Percentiles rank a stretch among this genome's conserved stretches.
These are phyloP conservation scores for Homarus gammarus DNA, from an alignment of 2,888 invertebrate genomes.

Conservation along the genomic window DNA sequence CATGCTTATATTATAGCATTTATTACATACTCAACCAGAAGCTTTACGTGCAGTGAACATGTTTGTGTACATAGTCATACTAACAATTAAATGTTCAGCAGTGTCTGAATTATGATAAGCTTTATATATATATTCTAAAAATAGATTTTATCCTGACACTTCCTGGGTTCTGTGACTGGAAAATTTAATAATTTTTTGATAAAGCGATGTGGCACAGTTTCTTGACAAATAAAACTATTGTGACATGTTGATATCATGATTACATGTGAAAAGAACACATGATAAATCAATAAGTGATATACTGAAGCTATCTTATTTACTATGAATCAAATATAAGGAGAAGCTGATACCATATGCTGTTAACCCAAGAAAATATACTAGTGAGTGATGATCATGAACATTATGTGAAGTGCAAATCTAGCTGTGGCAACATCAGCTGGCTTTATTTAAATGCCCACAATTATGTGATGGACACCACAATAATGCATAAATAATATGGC, in stretches of 20 bases:
- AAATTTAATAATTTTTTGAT: neutral
- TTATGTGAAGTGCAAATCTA: neutral
- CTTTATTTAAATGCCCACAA: neutral
- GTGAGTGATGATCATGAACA: neutral
- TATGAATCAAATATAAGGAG: neutral
- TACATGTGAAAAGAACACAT: neutral
- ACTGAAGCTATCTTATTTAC: neutral
- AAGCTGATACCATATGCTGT: neutral
- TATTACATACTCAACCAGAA: slow-evolving; percentile 48
- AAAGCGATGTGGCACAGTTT: neutral
- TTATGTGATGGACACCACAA: neutral
- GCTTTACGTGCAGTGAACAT: slow-evolving; percentile 64
- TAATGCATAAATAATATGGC: neutral
- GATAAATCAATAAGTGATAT: neutral
- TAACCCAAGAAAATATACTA: neutral
- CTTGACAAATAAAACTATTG: neutral
- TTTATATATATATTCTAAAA: slow-evolving; percentile 45
- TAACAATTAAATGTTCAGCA: slow-evolving; percentile 46
- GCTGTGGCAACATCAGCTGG: neutral
- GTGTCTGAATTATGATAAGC: slow-evolving; percentile 51
- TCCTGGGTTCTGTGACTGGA: neutral
- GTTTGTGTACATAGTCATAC: slow-evolving; percentile 63
- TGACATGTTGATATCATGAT: neutral
- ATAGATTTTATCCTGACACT: slow-evolving; percentile 7
- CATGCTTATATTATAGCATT: slow-evolving; percentile 55